Conservation (phyloP, 2,113 vertebrate species). For the Plectropomus leopardus region DNA sequence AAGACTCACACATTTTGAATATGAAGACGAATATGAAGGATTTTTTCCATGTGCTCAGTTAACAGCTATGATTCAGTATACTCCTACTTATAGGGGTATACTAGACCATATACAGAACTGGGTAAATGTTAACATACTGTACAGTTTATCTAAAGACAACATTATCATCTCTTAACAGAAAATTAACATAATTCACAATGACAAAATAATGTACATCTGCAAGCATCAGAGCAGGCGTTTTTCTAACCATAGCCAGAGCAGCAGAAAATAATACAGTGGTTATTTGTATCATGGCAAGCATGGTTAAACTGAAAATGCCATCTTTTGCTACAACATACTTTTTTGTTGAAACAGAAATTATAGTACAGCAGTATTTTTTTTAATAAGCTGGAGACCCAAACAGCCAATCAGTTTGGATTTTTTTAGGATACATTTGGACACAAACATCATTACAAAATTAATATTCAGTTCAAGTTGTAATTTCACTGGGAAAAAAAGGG, state of each 20-base stretch:
- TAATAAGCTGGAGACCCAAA: not conserved
- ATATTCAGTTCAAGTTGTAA: not conserved
- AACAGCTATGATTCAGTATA: too few relatives aligned
- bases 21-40: not conserved
- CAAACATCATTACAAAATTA: not conserved
- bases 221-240: too few relatives aligned
- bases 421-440: not conserved
- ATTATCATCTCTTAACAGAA: not conserved
- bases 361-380: not conserved
- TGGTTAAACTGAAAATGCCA: not conserved
- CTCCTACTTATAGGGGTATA: not conserved
- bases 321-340: not conserved
- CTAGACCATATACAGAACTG: conserved; percentile 4
- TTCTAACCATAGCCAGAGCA: too few relatives aligned
- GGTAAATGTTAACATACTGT: not conserved
- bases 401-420: not conserved
- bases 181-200: not conserved
- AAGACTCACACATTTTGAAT: conserved; percentile 28
- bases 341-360: not conserved
- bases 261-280: too few relatives aligned
- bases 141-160: not conserved
- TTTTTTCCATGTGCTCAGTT: not conserved
- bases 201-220: not conserved
- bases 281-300: not conserved
- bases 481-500: not conserved